Evolutionary conservation across 2,797 vertebrate species (phyloP).

Genomic region (Onychomys arenicola): DNA sequence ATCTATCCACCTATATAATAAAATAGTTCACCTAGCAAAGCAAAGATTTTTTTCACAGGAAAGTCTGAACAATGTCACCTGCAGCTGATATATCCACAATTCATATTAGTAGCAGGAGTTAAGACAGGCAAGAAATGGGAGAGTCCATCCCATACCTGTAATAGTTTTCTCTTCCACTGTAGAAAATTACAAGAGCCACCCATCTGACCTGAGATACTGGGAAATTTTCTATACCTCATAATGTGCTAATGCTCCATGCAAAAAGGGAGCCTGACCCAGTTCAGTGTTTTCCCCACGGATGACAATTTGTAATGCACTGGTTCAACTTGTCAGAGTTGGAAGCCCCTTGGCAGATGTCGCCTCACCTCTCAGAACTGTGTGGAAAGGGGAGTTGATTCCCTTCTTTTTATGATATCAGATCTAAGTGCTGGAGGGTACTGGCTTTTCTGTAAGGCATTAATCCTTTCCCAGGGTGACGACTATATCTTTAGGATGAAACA

Average conservation of each 20-base stretch:
- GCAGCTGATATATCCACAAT: background rate
- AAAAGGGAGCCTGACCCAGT: conserved; percentile 29
- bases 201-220: background rate
- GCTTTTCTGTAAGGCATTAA: conserved; percentile 56
- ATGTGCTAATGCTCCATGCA: conserved; percentile 34
- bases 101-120: background rate
- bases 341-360: conserved; percentile 48
- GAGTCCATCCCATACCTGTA: background rate
- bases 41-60: background rate
- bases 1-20: background rate
- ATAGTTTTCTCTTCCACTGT: background rate
- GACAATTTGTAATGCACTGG: conserved; percentile 27
- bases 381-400: conserved; percentile 61
- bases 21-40: background rate
- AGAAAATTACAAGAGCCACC: background rate
- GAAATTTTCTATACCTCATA: conserved; percentile 21
- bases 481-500: conserved; percentile 16
- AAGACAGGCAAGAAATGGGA: background rate
- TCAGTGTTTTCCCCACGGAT: background rate
- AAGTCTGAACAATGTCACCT: background rate
- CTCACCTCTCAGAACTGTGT: conserved; percentile 49
- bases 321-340: conserved; percentile 20
- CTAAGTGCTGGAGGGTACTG: conserved; percentile 40
- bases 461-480: conserved; percentile 27
- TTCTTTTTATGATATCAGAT: conserved; percentile 20